A percentile compares a stretch with the other conserved stretches of the same genome.
Conservation (phyloP, 2,888 invertebrate species). For the Spilosoma lubricipeda region DNA sequence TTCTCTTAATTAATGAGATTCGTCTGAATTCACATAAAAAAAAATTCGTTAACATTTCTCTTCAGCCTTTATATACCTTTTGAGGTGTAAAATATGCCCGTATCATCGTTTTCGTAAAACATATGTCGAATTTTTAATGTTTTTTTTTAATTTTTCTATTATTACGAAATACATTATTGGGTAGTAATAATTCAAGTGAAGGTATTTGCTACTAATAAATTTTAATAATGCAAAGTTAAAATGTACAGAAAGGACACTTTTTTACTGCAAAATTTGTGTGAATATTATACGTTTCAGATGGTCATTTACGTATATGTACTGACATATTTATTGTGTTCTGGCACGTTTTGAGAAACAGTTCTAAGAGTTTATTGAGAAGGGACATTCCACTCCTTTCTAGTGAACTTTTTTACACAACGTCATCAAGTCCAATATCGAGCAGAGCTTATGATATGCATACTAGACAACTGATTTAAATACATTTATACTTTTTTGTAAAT, state of each 20-base stretch:
- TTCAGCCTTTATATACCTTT: background rate
- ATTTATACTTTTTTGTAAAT: too few relatives aligned
- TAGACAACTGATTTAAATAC: too few relatives aligned
- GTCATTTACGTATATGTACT: background rate
- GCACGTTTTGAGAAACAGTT: background rate
- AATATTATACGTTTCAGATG: background rate
- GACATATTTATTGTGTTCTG: background rate
- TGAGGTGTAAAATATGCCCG: background rate
- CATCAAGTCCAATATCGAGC: too few relatives aligned
- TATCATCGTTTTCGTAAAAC: background rate
- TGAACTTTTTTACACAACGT: too few relatives aligned
- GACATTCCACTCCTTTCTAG: background rate
- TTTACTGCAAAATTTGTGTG: background rate
- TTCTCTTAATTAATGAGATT: conserved; percentile 1
- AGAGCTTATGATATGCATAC: too few relatives aligned
- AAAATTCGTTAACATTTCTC: background rate
- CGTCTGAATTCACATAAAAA: background rate
- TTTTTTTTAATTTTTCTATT: background rate
- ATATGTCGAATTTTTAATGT: background rate
- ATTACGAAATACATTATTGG: background rate
- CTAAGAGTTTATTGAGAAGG: background rate
- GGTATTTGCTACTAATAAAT: background rate
- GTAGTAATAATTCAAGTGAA: background rate
- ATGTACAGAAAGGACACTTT: background rate
- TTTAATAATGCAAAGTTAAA: background rate